Evolutionary conservation across 2,113 vertebrate genomes (phyloP), one percentile per base, ranked within the genome.

Genomic region (Leptocoma aspasia): DNA sequence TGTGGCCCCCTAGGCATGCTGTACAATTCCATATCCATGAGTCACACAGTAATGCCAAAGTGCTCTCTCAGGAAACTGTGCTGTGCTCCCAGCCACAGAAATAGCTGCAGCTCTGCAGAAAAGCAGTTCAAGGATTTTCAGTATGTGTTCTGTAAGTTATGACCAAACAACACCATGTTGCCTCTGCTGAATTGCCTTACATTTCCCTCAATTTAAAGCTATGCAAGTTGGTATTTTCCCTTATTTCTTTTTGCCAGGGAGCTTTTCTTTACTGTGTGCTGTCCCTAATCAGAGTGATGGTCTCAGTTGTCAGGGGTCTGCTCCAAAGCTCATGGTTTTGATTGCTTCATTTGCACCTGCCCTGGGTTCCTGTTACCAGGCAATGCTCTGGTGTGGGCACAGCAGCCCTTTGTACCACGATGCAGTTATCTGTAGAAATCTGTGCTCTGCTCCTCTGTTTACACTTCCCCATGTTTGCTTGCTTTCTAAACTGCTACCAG

Each of bases 401-500:
- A 77, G 56, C 89, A 22, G 47, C 80, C 84, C 95, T 97, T 97
- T 97, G 94, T 95, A 96, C 80, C 91, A 77, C 52, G 54, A 66
- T 17, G 7, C 59, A 69, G 91, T 95, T 95, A 97, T 97, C 97
- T 94, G 60, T 22, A 92, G 78, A 96, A 96, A 98, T 97, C 97
- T 93, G 80, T 65, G 94, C 91, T 92, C 96, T 92, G 21, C 49
- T 96, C 95, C 68, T 97, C 92, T 98, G 88, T 97, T 98, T 98
- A 96, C 95, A 94, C 94, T 95, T 96, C 96, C 81, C 77, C 42
- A 28, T 93, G 96, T 95, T 94, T 98, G 96, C 97, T 98, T 98
- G 97, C 96, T 97, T 98, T 98, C 92, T 91, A 98, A 98, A 98
- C 97, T 97, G 87, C 90, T 97, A 97, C 95, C 98, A 98, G 98